phyloP scores from a whole-genome alignment of 2,888 invertebrate genomes.

The Agrotis ipsilon region DNA sequence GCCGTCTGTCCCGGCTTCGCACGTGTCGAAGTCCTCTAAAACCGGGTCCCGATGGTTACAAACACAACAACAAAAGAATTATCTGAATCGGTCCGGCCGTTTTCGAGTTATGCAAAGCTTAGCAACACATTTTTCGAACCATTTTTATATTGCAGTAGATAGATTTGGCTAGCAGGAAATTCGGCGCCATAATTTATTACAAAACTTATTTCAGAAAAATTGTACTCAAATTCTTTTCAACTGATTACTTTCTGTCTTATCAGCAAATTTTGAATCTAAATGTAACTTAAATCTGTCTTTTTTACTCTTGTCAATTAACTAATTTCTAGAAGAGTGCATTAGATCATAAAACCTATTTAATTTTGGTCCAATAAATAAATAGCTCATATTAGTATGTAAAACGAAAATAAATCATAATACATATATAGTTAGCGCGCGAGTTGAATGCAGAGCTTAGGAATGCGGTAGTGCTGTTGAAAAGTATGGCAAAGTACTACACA shows the following conservation, averaged over 20 bases:
- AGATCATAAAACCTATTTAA: conserved; percentile 24
- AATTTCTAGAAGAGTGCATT: conserved; percentile 23
- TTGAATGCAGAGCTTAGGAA: too few species aligned
- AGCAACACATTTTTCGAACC: too few species aligned
- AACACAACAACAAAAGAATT: too few species aligned
- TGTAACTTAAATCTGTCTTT: background rate
- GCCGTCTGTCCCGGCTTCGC: too few species aligned
- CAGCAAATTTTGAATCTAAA: conserved; percentile 4
- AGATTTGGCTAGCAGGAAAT: background rate
- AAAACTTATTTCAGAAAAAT: background rate
- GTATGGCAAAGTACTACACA: too few species aligned
- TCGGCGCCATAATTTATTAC: conserved; percentile 28
- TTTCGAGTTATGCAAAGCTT: too few species aligned
- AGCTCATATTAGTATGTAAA: conserved; percentile 24
- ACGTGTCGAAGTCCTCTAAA: too few species aligned
- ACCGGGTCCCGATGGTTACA: too few species aligned
- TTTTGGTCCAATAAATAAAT: conserved; percentile 25
- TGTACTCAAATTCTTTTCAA: background rate
- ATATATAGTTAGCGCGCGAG: too few species aligned
- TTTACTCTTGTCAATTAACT: conserved; percentile 51
- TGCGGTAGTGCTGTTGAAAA: too few species aligned
- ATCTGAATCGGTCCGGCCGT: too few species aligned
- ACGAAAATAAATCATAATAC: conserved; percentile 13
- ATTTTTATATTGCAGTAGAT: too few species aligned
- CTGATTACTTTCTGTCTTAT: background rate